Evolutionary conservation across 2,113 vertebrate species (phyloP).

Genomic region (Phaetusa simplex): DNA sequence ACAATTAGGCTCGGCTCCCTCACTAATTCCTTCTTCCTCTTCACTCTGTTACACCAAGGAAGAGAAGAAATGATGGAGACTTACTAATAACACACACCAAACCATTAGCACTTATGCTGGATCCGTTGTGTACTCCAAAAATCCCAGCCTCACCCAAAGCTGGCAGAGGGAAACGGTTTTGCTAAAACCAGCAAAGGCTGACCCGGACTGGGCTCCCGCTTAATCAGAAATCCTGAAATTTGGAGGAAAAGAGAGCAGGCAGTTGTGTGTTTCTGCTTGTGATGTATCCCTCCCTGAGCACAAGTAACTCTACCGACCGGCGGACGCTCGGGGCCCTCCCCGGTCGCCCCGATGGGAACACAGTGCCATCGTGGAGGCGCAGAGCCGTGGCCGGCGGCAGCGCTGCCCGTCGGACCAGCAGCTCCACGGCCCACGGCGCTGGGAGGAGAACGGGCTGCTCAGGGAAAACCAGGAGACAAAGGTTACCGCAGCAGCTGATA

Average conservation of each 20-base stretch:
- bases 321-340: accelerated
- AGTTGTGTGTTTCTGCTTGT: neutral
- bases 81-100: neutral
- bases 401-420: neutral
- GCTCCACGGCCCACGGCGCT: accelerated
- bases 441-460: neutral
- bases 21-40: neutral
- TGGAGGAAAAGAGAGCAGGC: neutral
- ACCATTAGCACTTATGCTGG: neutral
- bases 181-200: neutral
- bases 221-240: neutral
- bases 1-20: neutral
- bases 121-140: neutral
- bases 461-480: neutral
- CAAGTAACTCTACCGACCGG: neutral
- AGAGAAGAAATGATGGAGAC: neutral
- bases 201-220: neutral
- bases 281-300: neutral
- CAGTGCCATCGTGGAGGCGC: accelerated
- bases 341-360: accelerated
- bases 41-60: accelerated
- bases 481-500: neutral
- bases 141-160: neutral
- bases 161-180: neutral
- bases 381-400: neutral